phyloP scores from a whole-genome alignment of 2,888 invertebrate genomes.

The Himalopsyche anomala region DNA sequence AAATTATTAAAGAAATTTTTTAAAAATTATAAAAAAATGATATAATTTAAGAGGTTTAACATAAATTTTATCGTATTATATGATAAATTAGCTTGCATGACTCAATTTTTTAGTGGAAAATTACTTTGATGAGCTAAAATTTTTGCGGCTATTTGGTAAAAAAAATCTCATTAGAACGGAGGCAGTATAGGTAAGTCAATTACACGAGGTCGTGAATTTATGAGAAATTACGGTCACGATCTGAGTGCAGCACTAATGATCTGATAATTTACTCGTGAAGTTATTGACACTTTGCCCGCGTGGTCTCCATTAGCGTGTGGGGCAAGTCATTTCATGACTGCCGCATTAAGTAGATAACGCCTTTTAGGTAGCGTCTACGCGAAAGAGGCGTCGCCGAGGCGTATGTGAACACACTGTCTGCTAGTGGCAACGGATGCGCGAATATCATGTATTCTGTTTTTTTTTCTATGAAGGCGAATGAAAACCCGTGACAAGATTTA shows the following conservation, averaged over 20 bases:
- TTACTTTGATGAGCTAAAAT: no score
- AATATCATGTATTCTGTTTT: conserved; percentile 32
- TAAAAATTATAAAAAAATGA: no score
- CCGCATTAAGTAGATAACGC: conserved; percentile 44
- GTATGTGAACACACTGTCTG: conserved; percentile 35
- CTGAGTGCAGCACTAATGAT: conserved; percentile 10
- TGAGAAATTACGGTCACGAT: conserved; percentile 34
- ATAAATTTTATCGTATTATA: no score
- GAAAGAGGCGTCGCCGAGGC: conserved; percentile 44
- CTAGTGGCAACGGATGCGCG: conserved; percentile 14
- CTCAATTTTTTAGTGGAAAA: no score
- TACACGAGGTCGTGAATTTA: not conserved
- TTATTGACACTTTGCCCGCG: conserved; percentile 40
- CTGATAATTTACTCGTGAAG: conserved; percentile 23
- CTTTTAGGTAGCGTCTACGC: conserved; percentile 13
- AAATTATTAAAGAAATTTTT: no score
- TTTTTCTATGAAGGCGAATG: conserved; percentile 36
- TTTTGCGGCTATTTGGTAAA: no score
- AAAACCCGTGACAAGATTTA: conserved; percentile 57
- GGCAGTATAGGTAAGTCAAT: not conserved
- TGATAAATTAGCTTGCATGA: no score
- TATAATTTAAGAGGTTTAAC: no score
- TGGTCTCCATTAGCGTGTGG: conserved; percentile 17
- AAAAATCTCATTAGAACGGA: no score
- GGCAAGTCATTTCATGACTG: conserved; percentile 30